Base-by-base conservation (phyloP, 2,888 invertebrate species). In the Acanthopleura granulata region DNA sequence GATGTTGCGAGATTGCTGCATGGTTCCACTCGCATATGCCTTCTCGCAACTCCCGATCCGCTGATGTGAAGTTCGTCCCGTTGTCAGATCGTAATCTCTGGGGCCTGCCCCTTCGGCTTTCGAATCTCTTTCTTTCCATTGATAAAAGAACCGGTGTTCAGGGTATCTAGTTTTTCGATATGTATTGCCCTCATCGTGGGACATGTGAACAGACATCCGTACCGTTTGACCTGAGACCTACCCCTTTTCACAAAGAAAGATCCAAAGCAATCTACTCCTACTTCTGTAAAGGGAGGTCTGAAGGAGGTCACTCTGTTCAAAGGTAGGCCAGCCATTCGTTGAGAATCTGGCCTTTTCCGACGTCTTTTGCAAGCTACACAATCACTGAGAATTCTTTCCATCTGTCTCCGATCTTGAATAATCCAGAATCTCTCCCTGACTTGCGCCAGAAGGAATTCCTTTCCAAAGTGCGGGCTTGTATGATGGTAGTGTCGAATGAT, bases 141-240 rank as follows among this genome's bases (percentile, higher is more conserved):
- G 16, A 69, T 30, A 14, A 69, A 79, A 0, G 79, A 74, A 72
- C 76, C 69, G 40, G 80, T 81, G 30, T 79, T 78, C 16, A 81
- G 27, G 14, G 76, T 62, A 62, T 40, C 78, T 18, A 78, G 74
- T 27, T 79, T 72, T 75, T 81, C 80, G 22, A 79, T 30, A 72
- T 81, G 79, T 14, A 81, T 75, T 49, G 81, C 78, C 62, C 80
- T 72, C 11, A 76, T 66, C 0, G 73, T 61, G 6, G 80, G n/a
- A 69, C 81, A 82, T 11, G 81, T 81, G 30, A 82, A 82, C 6
- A 81, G 49, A 49, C 78, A 79, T 49, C 80, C 27, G 57, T 79
- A 81, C 9, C 81, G 51, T 69, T 80, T 81, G 27, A 62, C 25
- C 49, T 78, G 27, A 6, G 73, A 16, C 70, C 77, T 80, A 9